These are phyloP conservation scores for Myiozetetes cayanensis DNA, from an alignment of 2,113 vertebrate species.

Conservation along the genomic window DNA sequence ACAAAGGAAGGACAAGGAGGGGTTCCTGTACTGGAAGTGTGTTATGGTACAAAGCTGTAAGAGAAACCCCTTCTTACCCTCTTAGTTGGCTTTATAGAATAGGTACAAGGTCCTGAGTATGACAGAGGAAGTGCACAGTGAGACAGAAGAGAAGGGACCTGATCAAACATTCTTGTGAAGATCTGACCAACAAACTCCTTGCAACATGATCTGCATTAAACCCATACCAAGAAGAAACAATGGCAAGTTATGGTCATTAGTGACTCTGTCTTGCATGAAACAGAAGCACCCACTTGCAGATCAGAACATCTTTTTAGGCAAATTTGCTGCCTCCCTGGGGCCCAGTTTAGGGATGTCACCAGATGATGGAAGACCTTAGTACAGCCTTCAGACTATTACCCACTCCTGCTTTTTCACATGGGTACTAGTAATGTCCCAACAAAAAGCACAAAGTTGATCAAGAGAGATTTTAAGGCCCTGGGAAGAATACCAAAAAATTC, in stretches of 20 bases:
- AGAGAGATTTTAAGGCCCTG: neutral
- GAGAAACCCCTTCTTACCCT: neutral
- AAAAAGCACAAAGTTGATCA: neutral
- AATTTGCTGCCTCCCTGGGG: neutral
- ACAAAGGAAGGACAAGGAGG: neutral
- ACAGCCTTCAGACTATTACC: neutral
- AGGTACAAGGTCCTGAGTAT: neutral
- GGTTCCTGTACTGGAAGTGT: neutral
- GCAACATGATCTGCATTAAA: neutral
- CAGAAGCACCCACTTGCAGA: neutral
- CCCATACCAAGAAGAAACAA: neutral
- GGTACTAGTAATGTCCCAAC: neutral
- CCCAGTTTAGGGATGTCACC: neutral
- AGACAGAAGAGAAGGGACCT: neutral
- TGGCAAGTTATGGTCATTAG: neutral
- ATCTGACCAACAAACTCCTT: neutral
- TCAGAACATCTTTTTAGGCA: neutral
- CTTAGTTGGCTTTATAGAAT: neutral
- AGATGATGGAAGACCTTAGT: neutral
- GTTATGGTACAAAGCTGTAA: neutral
- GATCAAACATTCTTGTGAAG: neutral
- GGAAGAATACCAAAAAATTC: neutral
- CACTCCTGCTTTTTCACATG: neutral
- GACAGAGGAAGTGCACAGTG: accelerated
- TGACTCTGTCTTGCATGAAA: neutral